phyloP scores from a whole-genome alignment of 1,140 invertebrate genomes.

The Charaxes varanes region DNA sequence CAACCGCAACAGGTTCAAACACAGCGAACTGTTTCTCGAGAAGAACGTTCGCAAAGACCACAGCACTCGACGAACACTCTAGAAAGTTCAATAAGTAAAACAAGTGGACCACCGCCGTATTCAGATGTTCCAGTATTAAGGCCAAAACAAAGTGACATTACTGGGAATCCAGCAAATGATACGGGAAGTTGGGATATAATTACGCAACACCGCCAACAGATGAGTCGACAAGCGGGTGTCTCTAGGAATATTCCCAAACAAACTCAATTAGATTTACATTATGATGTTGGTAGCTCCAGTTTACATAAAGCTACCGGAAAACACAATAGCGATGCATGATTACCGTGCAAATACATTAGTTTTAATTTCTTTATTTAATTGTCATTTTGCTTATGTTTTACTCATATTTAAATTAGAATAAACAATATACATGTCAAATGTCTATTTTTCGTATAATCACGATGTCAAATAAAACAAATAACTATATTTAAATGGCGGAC shows the following conservation, averaged over 20 bases:
- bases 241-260: slow-evolving; percentile 11
- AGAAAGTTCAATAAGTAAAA: slow-evolving; percentile 55
- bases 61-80: slow-evolving; percentile 43
- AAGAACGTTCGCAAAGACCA: slow-evolving; percentile 6
- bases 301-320: slow-evolving; percentile 13
- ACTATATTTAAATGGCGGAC: too few species aligned
- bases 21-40: background rate
- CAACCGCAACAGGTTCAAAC: slow-evolving; percentile 15
- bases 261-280: slow-evolving; percentile 43
- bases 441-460: too few species aligned
- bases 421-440: too few species aligned
- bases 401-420: too few species aligned
- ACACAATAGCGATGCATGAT: slow-evolving; percentile 43
- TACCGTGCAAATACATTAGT: too few species aligned
- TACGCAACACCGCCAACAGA: slow-evolving; percentile 56
- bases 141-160: slow-evolving; percentile 23
- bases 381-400: too few species aligned
- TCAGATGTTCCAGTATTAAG: slow-evolving; percentile 17
- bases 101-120: slow-evolving; percentile 53
- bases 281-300: slow-evolving; percentile 28
- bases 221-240: slow-evolving; percentile 26
- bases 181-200: slow-evolving; percentile 66
- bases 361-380: background rate
- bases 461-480: too few species aligned
- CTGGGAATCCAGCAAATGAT: slow-evolving; percentile 35